Evolutionary conservation across 1,140 invertebrate genomes (phyloP).

Genomic region (Bactericera cockerelli): DNA sequence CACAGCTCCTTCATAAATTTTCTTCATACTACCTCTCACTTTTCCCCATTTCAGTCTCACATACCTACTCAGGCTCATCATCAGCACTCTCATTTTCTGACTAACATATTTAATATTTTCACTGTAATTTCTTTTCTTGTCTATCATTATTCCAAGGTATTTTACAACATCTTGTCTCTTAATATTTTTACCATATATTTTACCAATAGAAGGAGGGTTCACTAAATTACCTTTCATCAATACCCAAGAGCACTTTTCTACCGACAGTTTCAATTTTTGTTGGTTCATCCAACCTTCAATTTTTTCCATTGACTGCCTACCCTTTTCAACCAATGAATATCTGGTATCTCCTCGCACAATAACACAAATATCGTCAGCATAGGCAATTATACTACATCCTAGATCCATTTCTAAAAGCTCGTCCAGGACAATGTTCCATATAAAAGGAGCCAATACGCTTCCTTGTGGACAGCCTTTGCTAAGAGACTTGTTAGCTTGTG

Average conservation of each 20-base stretch:
- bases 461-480: constrained; percentile 4
- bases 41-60: neutral
- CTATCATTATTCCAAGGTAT: constrained; percentile 1
- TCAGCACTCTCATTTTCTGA: neutral
- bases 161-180: neutral
- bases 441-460: neutral
- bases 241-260: neutral
- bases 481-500: neutral
- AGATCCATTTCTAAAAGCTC: neutral
- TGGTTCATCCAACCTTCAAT: neutral
- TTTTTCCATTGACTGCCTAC: neutral
- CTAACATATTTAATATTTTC: neutral
- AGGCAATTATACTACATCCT: neutral
- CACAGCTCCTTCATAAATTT: neutral
- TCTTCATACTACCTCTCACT: neutral
- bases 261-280: constrained; percentile 1
- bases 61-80: neutral
- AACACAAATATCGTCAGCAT: constrained; percentile 7
- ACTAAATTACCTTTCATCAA: neutral
- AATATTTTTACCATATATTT: neutral
- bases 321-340: neutral
- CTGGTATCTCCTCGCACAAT: neutral
- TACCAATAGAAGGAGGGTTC: neutral
- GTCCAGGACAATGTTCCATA: constrained; percentile 2
- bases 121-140: neutral